Evolutionary conservation across 2,113 vertebrate species (phyloP).

Genomic region (Microtus montanus): DNA sequence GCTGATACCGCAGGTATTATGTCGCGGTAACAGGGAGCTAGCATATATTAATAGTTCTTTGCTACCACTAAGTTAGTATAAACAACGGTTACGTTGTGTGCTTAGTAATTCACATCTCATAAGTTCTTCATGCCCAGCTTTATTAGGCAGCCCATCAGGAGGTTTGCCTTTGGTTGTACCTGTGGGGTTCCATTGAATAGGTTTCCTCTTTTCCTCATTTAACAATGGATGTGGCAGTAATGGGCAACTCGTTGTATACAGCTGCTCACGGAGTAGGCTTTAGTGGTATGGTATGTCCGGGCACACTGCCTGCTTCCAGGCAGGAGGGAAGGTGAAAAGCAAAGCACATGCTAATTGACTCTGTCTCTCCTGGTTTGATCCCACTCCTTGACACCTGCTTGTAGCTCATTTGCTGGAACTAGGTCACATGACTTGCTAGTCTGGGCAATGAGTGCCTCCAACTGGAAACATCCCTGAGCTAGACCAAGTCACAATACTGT

Average conservation of each 20-base stretch:
- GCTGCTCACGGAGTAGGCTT: neutral
- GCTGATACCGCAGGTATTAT: neutral
- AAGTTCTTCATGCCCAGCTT: neutral
- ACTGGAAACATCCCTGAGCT: neutral
- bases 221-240: neutral
- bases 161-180: neutral
- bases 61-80: neutral
- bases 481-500: neutral
- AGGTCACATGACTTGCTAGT: neutral
- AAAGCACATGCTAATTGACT: neutral
- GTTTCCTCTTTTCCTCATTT: neutral
- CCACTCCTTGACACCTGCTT: neutral
- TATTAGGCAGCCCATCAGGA: neutral
- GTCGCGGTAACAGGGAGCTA: neutral
- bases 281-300: neutral
- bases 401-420: neutral
- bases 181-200: neutral
- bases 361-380: neutral
- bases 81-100: neutral
- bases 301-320: neutral
- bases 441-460: neutral
- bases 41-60: neutral
- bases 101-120: neutral
- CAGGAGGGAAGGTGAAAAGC: neutral
- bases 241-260: neutral